A percentile compares a stretch with the other conserved stretches of the same genome.
Evolutionary conservation across 2,797 vertebrate genomes (phyloP).

Genomic region (Hippocampus kuda): DNA sequence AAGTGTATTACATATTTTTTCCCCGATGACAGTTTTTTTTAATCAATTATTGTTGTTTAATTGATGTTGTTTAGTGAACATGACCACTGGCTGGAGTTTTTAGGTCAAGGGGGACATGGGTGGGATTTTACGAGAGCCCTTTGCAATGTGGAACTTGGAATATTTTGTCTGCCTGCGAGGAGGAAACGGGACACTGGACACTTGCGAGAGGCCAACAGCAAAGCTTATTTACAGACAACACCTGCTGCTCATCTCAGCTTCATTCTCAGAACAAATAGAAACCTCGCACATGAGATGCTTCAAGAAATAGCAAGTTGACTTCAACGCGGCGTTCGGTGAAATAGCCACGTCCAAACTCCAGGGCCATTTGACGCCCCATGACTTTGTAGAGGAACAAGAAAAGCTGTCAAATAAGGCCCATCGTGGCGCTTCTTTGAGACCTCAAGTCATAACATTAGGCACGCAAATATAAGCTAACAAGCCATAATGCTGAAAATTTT

Average conservation of each 20-base stretch:
- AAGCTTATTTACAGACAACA: constrained; percentile 53
- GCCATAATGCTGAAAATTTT: too few species aligned
- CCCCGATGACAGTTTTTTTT: too few species aligned
- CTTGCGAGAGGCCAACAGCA: constrained; percentile 12
- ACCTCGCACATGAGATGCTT: constrained; percentile 4
- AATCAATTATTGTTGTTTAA: too few species aligned
- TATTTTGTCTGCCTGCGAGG: constrained; percentile 5
- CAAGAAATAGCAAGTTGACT: constrained; percentile 14
- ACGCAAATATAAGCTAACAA: neutral
- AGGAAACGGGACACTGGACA: constrained; percentile 20
- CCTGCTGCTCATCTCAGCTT: constrained; percentile 25
- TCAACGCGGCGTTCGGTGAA: neutral
- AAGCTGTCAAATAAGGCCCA: neutral
- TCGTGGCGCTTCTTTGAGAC: neutral
- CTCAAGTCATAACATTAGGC: neutral
- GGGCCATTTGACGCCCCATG: neutral
- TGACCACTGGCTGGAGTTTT: neutral
- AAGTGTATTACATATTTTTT: too few species aligned
- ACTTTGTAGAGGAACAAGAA: neutral
- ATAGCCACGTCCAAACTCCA: neutral
- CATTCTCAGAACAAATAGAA: constrained; percentile 19
- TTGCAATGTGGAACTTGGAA: constrained; percentile 18
- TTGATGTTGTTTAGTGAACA: neutral
- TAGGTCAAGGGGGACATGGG: constrained; percentile 24
- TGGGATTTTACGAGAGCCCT: neutral